Base-by-base conservation (phyloP, 2,113 vertebrate species). In the Erpornis zantholeuca region DNA sequence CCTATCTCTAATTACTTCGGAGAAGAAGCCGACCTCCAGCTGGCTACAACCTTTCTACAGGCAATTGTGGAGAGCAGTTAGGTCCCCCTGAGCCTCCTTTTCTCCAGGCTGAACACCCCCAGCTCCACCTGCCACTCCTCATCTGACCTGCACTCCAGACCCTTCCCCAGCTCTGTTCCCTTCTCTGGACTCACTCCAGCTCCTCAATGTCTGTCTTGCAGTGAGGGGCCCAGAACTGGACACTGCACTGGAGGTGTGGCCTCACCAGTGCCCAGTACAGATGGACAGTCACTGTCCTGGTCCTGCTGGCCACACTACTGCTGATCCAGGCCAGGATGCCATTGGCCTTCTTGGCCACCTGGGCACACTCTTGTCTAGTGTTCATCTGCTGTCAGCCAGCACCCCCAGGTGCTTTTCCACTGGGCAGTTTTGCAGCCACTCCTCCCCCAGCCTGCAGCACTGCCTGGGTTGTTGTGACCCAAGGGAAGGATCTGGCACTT, bases 181-280 rank as follows among this genome's bases (percentile, higher is more conserved):
- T 53, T 61, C 47, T 56, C 12, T 78, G 54, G 42, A 18, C 23
- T 6, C 3, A 0, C 40, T 72, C 23, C 69, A 61, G 22, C 7
- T 7, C 23, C 65, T 73, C 50, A 27, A 1, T 20, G 19, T 17
- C n/a, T 4, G 1, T 28, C 5, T 3, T 36, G 9, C 3, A 40
- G 1, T 23, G 52, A 57, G 12, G 25, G 36, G 27, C 36, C 15
- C 57, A 66, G 19, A 70, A 29, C 35, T 50, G 70, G 25, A 6
- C 14, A 29, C 16, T 18, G n/a, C 1, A 28, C 2, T 56, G 0
- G 0, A 70, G 50, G 9, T 15, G 28, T 5, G 1, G 36, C n/a
- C 45, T 75, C 71, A 60, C 6, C 56, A n/a, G 35, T 6, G 56
- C 29, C 0, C 0, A 42, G 19, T 2, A 28, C 45, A 60, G 29